These are phyloP conservation scores for Balaeniceps rex DNA, from an alignment of 2,113 vertebrate genomes.

Conservation along the genomic window DNA sequence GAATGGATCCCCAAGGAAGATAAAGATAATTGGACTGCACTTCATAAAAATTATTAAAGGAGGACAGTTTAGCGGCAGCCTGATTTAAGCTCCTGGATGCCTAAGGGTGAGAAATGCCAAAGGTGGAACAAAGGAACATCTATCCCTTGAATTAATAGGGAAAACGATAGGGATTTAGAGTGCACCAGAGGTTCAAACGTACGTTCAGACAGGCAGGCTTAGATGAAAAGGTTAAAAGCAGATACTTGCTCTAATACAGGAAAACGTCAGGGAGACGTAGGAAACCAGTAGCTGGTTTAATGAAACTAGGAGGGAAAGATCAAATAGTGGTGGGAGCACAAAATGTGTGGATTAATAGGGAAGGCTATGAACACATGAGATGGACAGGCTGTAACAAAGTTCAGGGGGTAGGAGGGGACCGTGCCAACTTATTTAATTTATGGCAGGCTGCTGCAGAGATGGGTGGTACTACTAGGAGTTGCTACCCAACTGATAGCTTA, in stretches of 20 bases:
- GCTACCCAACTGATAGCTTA: neutral
- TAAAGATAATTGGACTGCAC: conserved; percentile 68
- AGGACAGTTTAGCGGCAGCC: conserved; percentile 11
- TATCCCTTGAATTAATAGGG: neutral
- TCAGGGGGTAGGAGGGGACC: neutral
- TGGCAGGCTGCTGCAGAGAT: neutral
- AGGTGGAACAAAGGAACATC: conserved; percentile 18
- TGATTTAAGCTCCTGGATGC: conserved; percentile 19
- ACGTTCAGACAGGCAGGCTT: neutral
- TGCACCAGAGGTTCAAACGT: neutral
- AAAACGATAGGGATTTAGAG: neutral
- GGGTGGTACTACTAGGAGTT: neutral
- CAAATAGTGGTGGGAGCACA: neutral
- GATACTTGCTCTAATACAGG: neutral
- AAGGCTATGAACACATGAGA: neutral
- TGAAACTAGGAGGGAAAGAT: neutral
- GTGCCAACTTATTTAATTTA: neutral
- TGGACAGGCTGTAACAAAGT: neutral
- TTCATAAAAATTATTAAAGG: conserved; percentile 66
- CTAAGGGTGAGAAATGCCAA: conserved; percentile 21
- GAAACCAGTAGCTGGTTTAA: neutral
- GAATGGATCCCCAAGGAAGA: conserved; percentile 67
- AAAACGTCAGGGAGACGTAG: neutral
- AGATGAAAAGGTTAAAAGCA: conserved; percentile 2
- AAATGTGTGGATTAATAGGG: neutral